Evolutionary conservation across 2,797 vertebrate genomes (phyloP), one percentile per base, ranked within the genome.

Genomic region (Gila robusta): DNA sequence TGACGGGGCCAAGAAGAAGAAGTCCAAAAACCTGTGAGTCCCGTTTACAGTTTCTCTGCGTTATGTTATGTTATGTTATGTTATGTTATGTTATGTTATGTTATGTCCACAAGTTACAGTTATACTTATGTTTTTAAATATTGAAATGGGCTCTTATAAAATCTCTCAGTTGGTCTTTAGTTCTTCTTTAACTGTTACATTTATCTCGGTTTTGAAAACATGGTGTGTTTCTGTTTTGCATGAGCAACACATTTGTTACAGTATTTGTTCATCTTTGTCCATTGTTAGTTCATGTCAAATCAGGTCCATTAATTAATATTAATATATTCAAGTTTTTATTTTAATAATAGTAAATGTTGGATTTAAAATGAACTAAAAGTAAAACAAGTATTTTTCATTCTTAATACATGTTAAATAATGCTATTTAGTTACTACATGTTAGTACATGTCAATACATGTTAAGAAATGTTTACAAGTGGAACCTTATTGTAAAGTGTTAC

Each of bases 1-100:
- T 0, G 94, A 95, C 85, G 95, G 95, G 52, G 93, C 93, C 90
- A 96, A 91, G 95, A 97, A 98, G 94, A 98, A 97, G 93, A 96
- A 94, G 90, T 95, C 96, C 95, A 97, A 96, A 94, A 98, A 96
- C 92, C 94, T 98, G 98, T 99, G 93, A 95, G 98, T 90, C 81
- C 12, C 23, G 12, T 62, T 67, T 35, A 2, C 28, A 70, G 19
- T 70, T n/a, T 44, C 23, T 56, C 17, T 71, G 49, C 49, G 10
- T 39, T 39, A 6, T 6, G 47, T 47, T 9, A 2, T 54, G 64
- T 81, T 12, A 9, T 35, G 10, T 54, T n/a, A n/a, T n/a, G n/a
- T n/a, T n/a, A n/a, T n/a, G n/a, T n/a, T n/a, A n/a, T n/a, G 10
- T 39, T 39, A 6, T 6, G 47, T 47, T 9, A 2, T 54, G 64